Base-by-base conservation (phyloP, 2,113 vertebrate genomes). In the Planiliza haematocheilus region DNA sequence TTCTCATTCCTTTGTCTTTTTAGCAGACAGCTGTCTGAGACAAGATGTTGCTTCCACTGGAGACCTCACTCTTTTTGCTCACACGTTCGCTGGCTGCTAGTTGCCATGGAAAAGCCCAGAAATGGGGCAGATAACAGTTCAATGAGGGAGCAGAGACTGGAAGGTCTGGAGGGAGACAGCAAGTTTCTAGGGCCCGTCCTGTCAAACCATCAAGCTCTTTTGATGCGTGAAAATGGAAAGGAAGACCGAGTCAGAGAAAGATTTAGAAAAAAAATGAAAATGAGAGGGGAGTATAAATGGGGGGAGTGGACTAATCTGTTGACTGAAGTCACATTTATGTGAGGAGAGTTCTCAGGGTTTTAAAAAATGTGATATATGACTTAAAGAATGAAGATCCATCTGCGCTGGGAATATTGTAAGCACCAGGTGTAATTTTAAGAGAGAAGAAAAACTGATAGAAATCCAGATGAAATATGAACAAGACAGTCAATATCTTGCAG, bases 101-200 rank as follows among this genome's bases (percentile, higher is more conserved):
- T 92, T 91, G 88, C 91, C 85, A 93, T 92, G 85, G 88, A 91
- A 91, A 89, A 91, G 79, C 84, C 64, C 79, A 84, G 84, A 94
- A 93, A 91, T 92, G 91, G 92, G 88, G 88, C 92, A 93, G 89
- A 91, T 86, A 88, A 86, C 85, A 91, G 91, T 92, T 92, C 91
- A 87, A 77, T 87, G 82, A 82, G 90, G 86, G 89, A 91, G 91
- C 84, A 77, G 90, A 91, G 81, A 85, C 82, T 37, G 76, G 73
- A 82, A 70, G 70, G 77, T 90, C 88, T 91, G 79, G 73, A 71
- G 91, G 87, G 88, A 91, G 80, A 77, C 46, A 57, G 84, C 61
- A 76, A 74, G 84, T 91, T 91, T 92, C 86, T 20, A 69, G 82
- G 90, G 89, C 88, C 88, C 73, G 14, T 90, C 86, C 90, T 91